Percentiles rank a stretch among this genome's conserved stretches.
These are phyloP conservation scores for Uloborus plumipes DNA, from an alignment of 2,888 invertebrate genomes.

Conservation along the genomic window DNA sequence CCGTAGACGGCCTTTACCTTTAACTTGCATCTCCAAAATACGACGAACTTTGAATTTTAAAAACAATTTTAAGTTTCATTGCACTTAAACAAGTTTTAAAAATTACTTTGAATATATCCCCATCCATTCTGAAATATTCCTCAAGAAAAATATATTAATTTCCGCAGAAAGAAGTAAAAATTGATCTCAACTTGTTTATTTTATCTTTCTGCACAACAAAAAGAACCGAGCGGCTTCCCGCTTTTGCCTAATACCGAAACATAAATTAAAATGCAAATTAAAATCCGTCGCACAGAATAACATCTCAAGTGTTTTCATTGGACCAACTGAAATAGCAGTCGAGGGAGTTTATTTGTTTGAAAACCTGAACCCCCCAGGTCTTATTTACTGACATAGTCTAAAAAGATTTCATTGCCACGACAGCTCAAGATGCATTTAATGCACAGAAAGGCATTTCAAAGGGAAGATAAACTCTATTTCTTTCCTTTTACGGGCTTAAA, in stretches of 20 bases:
- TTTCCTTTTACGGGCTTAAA: slow-evolving; percentile 30
- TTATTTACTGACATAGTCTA: slow-evolving; percentile 32
- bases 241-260: slow-evolving; percentile 27
- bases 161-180: too few species aligned
- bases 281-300: slow-evolving; percentile 14
- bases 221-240: background rate
- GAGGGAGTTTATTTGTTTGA: slow-evolving; percentile 34
- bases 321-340: slow-evolving; percentile 23
- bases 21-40: too few species aligned
- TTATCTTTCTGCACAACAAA: too few species aligned
- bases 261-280: slow-evolving; percentile 55
- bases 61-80: too few species aligned
- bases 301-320: slow-evolving; percentile 3
- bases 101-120: too few species aligned
- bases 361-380: slow-evolving; percentile 16
- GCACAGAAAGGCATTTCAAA: background rate
- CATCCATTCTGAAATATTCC: too few species aligned
- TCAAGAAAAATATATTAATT: too few species aligned
- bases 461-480: background rate
- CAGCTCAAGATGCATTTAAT: background rate
- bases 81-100: too few species aligned
- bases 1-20: too few species aligned
- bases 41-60: too few species aligned
- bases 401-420: background rate
- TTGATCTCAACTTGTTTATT: too few species aligned